Percentiles rank a stretch among this genome's conserved stretches.
Conservation (phyloP, 2,113 vertebrate species). For the Patagioenas fasciata region DNA sequence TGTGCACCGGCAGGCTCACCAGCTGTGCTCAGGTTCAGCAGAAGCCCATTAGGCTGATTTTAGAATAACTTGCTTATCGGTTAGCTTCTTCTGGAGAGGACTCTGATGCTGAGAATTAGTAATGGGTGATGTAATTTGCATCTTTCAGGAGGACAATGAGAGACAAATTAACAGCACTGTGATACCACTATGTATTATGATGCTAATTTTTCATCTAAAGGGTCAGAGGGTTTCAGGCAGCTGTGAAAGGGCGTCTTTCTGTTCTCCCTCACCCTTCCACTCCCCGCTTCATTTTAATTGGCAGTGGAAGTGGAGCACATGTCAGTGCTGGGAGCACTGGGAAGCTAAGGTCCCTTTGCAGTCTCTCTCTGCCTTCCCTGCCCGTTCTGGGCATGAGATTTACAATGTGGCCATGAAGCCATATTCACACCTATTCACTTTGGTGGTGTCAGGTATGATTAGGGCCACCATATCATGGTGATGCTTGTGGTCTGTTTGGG, state of each 20-base stretch:
- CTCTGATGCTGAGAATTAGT: neutral
- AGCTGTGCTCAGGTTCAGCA: neutral
- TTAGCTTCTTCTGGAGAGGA: neutral
- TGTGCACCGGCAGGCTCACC: neutral
- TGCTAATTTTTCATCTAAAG: slow-evolving; percentile 38
- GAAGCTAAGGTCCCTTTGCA: neutral
- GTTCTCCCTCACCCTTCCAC: neutral
- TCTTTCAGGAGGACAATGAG: neutral
- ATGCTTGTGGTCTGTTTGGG: neutral
- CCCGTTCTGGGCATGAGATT: neutral
- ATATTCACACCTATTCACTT: neutral
- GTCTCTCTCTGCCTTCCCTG: neutral
- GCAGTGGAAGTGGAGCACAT: neutral
- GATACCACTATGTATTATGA: neutral
- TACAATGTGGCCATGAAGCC: neutral
- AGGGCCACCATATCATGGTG: accelerated
- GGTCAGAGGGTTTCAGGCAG: neutral
- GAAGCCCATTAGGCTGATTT: neutral
- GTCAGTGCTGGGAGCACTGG: neutral
- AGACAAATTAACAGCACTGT: neutral
- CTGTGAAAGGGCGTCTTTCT: neutral
- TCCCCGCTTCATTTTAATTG: neutral
- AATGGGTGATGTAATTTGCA: neutral
- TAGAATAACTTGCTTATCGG: neutral
- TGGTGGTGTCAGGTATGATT: neutral